Base-by-base conservation (phyloP, 2,888 invertebrate genomes). In the Drosophila silvestris region DNA sequence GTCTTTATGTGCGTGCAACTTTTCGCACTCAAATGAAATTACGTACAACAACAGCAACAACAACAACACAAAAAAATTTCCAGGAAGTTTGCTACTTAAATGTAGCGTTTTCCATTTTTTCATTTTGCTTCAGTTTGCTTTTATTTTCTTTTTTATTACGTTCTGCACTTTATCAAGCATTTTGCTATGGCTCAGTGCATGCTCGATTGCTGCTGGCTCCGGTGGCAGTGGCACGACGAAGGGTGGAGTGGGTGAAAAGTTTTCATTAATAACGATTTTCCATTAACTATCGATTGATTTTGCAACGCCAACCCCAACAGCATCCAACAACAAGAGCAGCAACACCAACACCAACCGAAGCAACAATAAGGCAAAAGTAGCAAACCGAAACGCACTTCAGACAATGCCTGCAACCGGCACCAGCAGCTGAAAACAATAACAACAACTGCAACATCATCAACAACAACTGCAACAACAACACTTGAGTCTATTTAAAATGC, bases 261-360 rank as follows among this genome's bases (percentile, higher is more conserved):
- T 93, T 92, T 92, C 93, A 93, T 93, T 93, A 93, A 93, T 93
- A 93, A 93, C 92, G 93, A 93, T 93, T 93, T 93, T 92, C 93
- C 93, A 93, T 93, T 93, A 92, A 93, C 91, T 92, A 93, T 93
- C 93, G 93, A 93, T 93, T 93, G 93, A 92, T 93, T 93, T 92
- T 82, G 86, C 87, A 87, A 87, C 89, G 86, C 68, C 81, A 32
- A 58, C 57, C 52, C 74, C 62, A 70, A 66, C 85, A 82, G 77
- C 86, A 85, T 75, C 79, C 72, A 68, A n/a, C 58, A 62, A 52
- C 64, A 44, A 35, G 59, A 58, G 35, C 54, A 58, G 51, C 53
- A 56, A 62, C 74, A 62, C 54, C 69, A 50, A 35, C 41, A 62
- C 54, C 69, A 50, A 35, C 32, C 56, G 53, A 32, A 30, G 56